phyloP scores from a whole-genome alignment of 2,888 invertebrate species.

The Entomobrya proxima region DNA sequence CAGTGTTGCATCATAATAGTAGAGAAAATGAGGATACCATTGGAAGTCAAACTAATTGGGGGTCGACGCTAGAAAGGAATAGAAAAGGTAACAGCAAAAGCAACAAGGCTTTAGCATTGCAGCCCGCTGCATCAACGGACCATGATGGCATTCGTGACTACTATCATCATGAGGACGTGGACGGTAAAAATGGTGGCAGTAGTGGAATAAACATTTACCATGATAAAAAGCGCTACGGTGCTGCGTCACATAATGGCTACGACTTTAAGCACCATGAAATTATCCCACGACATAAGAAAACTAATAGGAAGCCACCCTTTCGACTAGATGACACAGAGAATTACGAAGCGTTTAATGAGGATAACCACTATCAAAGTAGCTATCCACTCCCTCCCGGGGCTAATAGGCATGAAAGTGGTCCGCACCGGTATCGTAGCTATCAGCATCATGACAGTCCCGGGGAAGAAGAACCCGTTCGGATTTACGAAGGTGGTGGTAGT shows the following conservation, averaged over 20 bases:
- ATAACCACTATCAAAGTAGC: constrained; percentile 28
- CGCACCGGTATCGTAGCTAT: neutral
- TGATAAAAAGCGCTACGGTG: neutral
- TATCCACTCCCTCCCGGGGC: neutral
- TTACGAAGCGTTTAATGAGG: constrained; percentile 18
- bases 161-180: constrained; percentile 2
- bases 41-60: neutral
- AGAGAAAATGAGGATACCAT: neutral
- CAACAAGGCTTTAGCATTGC: neutral
- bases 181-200: constrained; percentile 1
- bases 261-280: constrained; percentile 26
- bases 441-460: neutral
- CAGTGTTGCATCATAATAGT: neutral
- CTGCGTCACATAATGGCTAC: neutral
- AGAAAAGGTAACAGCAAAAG: neutral
- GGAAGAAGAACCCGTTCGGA: neutral
- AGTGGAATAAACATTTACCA: neutral
- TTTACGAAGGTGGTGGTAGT: neutral
- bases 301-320: constrained; percentile 18
- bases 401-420: constrained; percentile 38
- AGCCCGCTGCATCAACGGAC: constrained; percentile 3
- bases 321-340: neutral
- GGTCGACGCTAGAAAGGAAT: neutral
- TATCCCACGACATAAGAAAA: constrained; percentile 22
- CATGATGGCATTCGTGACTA: constrained; percentile 34